Evolutionary conservation across 2,888 invertebrate species (phyloP), one percentile per base, ranked within the genome.

Genomic region (Erebia aethiops): DNA sequence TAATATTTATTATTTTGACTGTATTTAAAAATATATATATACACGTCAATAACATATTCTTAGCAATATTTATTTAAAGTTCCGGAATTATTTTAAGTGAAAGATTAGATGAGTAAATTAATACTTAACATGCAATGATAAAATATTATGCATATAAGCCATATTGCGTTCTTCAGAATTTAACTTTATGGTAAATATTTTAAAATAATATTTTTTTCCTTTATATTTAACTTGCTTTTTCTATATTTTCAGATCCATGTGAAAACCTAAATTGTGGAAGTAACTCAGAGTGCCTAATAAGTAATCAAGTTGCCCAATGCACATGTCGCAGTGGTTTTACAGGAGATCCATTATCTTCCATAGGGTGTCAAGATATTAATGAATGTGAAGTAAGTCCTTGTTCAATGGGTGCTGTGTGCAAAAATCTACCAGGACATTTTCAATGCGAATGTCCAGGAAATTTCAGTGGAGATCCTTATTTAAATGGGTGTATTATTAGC

Each of bases 361-460:
- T 94, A 71, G 97, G 97, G 14, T 98, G 98, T 85, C 95, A 95
- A 82, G 99, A 98, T 87, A 95, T 98, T 73, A 96, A 99, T 85
- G 98, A 98, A 90, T 99, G 99, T 83, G 94, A 94, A 1, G 87
- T 87, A 64, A 97, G 96, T 84, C 97, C 97, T 7, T 99, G 99
- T 85, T 96, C 97, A 49, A 81, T 94, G 2, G 97, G 97, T 73
- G 98, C 98, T 0, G 95, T 98, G 67, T 99, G 99, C 83, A 96
- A 96, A 85, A 99, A 99, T 86, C 95, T 97, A 74, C 96, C 97
- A 0, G 98, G 98, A 9, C 94, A 95, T 46, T 99, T 96, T 84
- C 95, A 96, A 54, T 99, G 99, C 81, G 97, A 98, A 83, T 98
- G 98, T 86, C 98, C 98, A 0, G 95, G 96, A 49, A 97, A 96